Conservation (phyloP, 2,888 invertebrate species). For the Drosophila koepferae region DNA sequence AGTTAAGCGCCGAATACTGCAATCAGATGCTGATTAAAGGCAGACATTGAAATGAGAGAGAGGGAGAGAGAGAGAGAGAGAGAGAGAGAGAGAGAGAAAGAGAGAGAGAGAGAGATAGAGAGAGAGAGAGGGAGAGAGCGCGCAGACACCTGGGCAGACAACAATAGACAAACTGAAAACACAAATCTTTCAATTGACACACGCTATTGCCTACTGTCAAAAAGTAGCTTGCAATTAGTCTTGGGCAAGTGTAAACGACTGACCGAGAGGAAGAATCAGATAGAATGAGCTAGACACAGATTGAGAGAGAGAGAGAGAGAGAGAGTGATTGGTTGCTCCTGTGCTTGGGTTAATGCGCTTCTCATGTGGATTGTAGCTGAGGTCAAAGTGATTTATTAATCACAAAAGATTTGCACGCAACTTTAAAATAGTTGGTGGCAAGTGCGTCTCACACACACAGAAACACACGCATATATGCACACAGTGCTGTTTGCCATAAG, state of each 20-base stretch:
- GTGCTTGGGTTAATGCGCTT: neutral
- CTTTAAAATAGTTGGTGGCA: conserved; percentile 32
- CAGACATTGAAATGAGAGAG: conserved; percentile 1
- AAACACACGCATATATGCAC: neutral
- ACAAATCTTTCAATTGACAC: conserved; percentile 51
- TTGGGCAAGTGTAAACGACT: neutral
- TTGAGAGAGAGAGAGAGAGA: neutral
- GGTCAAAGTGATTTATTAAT: conserved; percentile 47
- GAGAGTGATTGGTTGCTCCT: too few species aligned
- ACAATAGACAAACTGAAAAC: conserved; percentile 28
- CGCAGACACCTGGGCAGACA: conserved; percentile 30
- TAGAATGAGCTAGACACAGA: neutral
- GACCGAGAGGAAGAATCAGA: neutral
- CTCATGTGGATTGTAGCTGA: conserved; percentile 7
- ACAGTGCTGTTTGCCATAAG: conserved; percentile 26
- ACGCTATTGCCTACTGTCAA: conserved; percentile 32
- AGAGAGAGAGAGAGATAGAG: neutral
- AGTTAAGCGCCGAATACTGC: conserved; percentile 29
- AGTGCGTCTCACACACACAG: conserved; percentile 14
- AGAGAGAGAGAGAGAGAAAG: neutral
- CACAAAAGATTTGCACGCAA: conserved; percentile 30
- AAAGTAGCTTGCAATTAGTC: conserved; percentile 10
- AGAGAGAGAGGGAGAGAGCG: neutral
- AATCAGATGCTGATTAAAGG: conserved; percentile 56
- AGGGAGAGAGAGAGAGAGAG: neutral